Base-by-base conservation (phyloP, 2,888 invertebrate species). In the Drosophila vallismaia region DNA sequence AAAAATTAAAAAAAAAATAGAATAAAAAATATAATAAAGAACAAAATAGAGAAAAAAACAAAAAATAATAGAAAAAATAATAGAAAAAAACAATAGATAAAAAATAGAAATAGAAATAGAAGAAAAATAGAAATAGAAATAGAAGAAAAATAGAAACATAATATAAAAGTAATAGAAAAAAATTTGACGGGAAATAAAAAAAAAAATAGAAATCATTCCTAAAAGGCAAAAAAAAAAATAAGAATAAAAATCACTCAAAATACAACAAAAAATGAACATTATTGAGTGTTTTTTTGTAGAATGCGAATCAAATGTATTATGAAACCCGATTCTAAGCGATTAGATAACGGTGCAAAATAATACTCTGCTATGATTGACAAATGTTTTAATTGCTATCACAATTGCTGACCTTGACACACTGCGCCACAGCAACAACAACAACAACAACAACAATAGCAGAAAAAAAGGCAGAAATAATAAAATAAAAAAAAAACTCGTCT, bases 371-470 rank as follows among this genome's bases (percentile, higher is more conserved):
- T 50, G 2, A 71, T 67, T 59, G 59, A 52, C 42, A 46, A 29
- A 48, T 52, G 44, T 60, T 9, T 45, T 66, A 66, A 66, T 68
- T 66, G 56, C 55, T 19, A 31, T 38, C 51, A 48, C 60, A 51
- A 60, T 38, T 42, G 24, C 36, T 56, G 70, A 69, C 70, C 70
- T 69, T 71, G 70, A 69, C 70, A 69, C 60, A 71, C 69, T 58
- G 9, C 5, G 24, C 2, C 19, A 42, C 7, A 42, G 26, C n/a
- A 49, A 14, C 8, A 40, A 1, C 14, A 14, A 1, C 14, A 14
- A 14, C 14, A 51, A 12, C 3, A 28, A 2, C 3, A 28, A 28
- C 28, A 28, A 28, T 28, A 28, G 36, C 24, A 36, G 52, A 48
- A 36, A 57, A 38, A 49, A 52, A 46, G 14, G 40, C 46, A 26